Evolutionary conservation across 2,797 vertebrate species (phyloP).

Genomic region (Hylomyscus alleni): DNA sequence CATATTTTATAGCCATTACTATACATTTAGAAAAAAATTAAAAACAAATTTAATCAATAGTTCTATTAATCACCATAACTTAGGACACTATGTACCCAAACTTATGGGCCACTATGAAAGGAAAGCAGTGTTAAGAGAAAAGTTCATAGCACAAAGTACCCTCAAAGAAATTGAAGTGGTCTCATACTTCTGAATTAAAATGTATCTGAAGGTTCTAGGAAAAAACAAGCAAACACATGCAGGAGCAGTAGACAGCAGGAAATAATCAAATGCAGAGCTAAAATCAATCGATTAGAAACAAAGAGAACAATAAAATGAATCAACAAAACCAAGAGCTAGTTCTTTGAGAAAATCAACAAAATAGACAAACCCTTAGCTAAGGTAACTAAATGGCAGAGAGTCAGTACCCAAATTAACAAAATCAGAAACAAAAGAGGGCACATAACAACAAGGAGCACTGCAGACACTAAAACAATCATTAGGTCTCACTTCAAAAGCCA

Average conservation of each 20-base stretch:
- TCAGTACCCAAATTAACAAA: not conserved
- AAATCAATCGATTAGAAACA: not conserved
- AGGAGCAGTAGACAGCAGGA: not conserved
- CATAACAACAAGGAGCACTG: not conserved
- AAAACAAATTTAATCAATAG: not conserved
- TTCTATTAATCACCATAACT: not conserved
- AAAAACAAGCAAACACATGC: not conserved
- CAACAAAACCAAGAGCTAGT: not conserved
- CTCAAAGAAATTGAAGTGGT: not conserved
- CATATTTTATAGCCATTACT: not conserved
- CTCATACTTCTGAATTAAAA: not conserved
- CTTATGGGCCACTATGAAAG: not conserved
- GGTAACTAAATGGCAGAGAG: not conserved
- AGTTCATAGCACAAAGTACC: not conserved
- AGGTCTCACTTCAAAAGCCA: not conserved
- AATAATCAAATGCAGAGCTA: not conserved
- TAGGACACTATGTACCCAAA: not conserved
- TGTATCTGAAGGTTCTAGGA: not conserved
- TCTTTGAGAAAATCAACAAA: not conserved
- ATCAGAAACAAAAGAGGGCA: not conserved
- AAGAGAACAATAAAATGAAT: not conserved
- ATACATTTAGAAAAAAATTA: not conserved
- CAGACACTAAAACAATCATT: not conserved
- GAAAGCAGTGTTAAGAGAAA: not conserved
- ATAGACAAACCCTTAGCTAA: not conserved